Percentiles rank a stretch among this genome's conserved stretches.
phyloP scores from a whole-genome alignment of 2,113 vertebrate genomes.

The Tenrec ecaudatus region DNA sequence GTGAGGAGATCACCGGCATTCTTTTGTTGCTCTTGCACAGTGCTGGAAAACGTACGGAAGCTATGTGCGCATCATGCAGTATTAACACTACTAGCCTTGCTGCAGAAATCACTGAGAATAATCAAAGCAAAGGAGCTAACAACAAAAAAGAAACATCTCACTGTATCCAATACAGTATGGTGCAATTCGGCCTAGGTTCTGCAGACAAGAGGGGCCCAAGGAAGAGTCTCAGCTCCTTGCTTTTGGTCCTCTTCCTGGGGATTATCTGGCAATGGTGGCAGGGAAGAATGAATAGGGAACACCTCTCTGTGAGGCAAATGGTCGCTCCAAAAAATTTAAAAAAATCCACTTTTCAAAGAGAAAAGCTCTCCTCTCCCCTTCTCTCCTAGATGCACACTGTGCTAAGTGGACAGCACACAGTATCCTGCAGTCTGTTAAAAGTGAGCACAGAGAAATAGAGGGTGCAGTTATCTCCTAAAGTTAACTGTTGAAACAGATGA shows the following conservation, averaged over 20 bases:
- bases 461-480: slow-evolving; percentile 9
- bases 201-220: slow-evolving; percentile 22
- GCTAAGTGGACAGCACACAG: slow-evolving; percentile 34
- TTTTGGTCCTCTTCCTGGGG: background rate
- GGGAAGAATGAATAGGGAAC: background rate
- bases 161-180: background rate
- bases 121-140: slow-evolving; percentile 52
- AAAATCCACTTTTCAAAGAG: slow-evolving; percentile 37
- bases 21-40: slow-evolving; percentile 49
- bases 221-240: slow-evolving; percentile 26
- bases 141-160: slow-evolving; percentile 40
- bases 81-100: slow-evolving; percentile 58
- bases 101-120: slow-evolving; percentile 51
- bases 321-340: background rate
- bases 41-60: slow-evolving; percentile 61
- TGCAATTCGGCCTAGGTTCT: background rate
- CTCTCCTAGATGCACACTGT: slow-evolving; percentile 38
- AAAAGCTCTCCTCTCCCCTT: slow-evolving; percentile 24
- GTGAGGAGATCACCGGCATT: slow-evolving; percentile 41
- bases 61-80: slow-evolving; percentile 51
- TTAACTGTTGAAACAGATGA: slow-evolving; percentile 53
- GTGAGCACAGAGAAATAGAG: background rate
- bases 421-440: slow-evolving; percentile 58
- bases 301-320: slow-evolving; percentile 58
- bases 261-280: background rate